Conservation (phyloP, 2,888 invertebrate species). For the Trichacis sp. region DNA sequence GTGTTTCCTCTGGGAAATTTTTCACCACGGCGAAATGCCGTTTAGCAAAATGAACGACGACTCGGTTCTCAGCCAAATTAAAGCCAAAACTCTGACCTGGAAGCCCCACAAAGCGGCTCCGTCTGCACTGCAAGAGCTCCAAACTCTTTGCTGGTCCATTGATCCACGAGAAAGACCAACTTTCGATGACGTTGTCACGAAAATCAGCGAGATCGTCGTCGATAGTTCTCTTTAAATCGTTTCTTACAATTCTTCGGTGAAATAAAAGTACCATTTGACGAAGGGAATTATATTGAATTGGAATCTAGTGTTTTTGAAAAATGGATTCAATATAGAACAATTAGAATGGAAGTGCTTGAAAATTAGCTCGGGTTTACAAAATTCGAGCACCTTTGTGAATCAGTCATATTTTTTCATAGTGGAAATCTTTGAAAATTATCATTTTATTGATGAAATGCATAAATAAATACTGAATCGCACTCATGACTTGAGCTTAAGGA, state of each 20-base stretch:
- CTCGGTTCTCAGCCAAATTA: constrained; percentile 76
- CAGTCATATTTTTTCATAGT: not conserved
- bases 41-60: constrained; percentile 83
- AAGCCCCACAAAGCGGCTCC: constrained; percentile 75
- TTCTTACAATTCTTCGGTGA: not conserved
- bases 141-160: constrained; percentile 76
- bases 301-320: not conserved
- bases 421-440: not conserved
- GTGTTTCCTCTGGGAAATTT: constrained; percentile 91
- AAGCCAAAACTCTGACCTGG: constrained; percentile 78
- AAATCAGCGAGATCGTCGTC: constrained; percentile 70
- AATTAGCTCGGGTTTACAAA: not conserved
- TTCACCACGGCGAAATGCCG: constrained; percentile 82
- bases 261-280: too few species aligned
- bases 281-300: not conserved
- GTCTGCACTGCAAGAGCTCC: constrained; percentile 74
- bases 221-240: constrained; percentile 58
- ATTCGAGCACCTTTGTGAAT: too few species aligned
- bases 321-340: not conserved
- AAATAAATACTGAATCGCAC: too few species aligned
- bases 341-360: not conserved
- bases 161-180: constrained; percentile 79
- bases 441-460: too few species aligned
- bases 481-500: too few species aligned
- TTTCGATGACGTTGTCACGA: constrained; percentile 74